phyloP scores from a whole-genome alignment of 1,140 invertebrate species.

The Nylanderia fulva region DNA sequence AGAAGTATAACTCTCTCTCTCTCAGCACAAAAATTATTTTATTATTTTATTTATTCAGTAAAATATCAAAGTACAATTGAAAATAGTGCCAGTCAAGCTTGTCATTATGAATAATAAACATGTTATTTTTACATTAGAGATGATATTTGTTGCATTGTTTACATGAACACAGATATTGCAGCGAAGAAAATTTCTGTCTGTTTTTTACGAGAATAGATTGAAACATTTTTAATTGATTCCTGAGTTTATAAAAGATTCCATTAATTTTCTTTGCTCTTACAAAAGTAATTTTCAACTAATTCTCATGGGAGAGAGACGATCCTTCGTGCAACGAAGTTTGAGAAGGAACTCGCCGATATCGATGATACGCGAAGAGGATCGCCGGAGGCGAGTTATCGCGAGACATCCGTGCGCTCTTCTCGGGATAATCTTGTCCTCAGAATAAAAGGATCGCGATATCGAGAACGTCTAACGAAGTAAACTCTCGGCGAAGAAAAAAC shows the following conservation, averaged over 20 bases:
- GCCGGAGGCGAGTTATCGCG: neutral
- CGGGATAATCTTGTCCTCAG: constrained; percentile 30
- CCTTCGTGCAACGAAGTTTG: neutral
- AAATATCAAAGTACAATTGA: neutral
- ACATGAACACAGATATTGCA: neutral
- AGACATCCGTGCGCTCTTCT: neutral
- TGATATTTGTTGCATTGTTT: no score
- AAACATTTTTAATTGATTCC: neutral
- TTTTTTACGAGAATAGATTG: neutral
- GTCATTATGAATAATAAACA: neutral
- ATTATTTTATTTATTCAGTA: neutral
- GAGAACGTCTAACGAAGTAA: constrained; percentile 39
- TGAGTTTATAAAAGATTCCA: neutral
- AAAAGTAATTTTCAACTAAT: constrained; percentile 22
- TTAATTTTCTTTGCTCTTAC: neutral
- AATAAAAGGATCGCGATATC: constrained; percentile 28
- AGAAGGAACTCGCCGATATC: neutral
- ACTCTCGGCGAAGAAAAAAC: neutral
- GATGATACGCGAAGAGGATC: neutral
- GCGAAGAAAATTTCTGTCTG: neutral
- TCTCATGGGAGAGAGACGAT: neutral
- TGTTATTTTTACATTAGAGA: constrained; percentile 15
- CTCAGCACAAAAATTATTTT: neutral
- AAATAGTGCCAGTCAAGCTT: neutral
- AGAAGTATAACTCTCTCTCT: neutral